Conservation (phyloP, 2,113 vertebrate species). For the Panthera tigris region DNA sequence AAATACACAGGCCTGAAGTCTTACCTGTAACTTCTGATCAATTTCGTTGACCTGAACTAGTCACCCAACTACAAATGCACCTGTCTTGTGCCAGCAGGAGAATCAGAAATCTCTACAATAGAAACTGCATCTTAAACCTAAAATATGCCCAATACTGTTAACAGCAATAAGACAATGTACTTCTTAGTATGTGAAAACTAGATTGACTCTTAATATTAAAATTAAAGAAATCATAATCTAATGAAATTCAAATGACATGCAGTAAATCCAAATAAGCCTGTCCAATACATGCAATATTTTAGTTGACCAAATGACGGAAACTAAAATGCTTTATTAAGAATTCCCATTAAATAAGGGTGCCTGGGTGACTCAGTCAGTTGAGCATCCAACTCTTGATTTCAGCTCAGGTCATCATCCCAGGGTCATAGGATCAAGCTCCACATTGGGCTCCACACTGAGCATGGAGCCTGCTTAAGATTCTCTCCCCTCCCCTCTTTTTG, state of each 20-base stretch:
- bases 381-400: too few species aligned
- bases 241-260: conserved; percentile 29
- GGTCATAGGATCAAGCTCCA: too few species aligned
- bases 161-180: background rate
- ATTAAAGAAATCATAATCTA: background rate
- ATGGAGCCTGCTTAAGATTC: too few species aligned
- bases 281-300: background rate
- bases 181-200: conserved; percentile 18
- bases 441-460: too few species aligned
- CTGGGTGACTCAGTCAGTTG: too few species aligned
- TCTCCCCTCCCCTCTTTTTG: too few species aligned
- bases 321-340: conserved; percentile 21
- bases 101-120: background rate
- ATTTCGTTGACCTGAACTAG: background rate
- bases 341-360: background rate
- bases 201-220: background rate
- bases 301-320: background rate
- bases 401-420: too few species aligned
- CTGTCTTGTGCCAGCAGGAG: background rate
- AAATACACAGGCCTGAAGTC: background rate
- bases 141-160: conserved; percentile 10
- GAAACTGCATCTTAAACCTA: background rate
- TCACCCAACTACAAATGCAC: background rate
- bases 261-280: conserved; percentile 16
- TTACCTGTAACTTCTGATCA: background rate